Conservation (phyloP, 2,888 invertebrate species). For the Allolobophora icterica region DNA sequence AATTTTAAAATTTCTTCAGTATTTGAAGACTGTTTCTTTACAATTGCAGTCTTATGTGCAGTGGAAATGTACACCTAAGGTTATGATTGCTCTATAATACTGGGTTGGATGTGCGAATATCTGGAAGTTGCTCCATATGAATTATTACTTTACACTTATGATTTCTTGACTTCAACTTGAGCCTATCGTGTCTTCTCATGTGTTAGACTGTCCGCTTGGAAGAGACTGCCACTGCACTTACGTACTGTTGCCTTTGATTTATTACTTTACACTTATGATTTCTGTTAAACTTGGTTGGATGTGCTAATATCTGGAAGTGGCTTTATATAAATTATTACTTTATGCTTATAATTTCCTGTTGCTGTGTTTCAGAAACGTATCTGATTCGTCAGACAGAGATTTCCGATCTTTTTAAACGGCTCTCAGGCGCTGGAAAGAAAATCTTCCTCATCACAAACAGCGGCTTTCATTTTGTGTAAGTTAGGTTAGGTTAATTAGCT, state of each 20-base stretch:
- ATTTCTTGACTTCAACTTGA: too few species aligned
- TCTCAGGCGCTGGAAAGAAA: slow-evolving; percentile 80
- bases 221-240: too few species aligned
- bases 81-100: not conserved
- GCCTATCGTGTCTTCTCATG: too few species aligned
- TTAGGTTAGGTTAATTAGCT: slow-evolving; percentile 42
- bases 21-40: too few species aligned
- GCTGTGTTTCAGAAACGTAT: slow-evolving; percentile 52
- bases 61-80: too few species aligned
- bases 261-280: too few species aligned
- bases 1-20: too few species aligned
- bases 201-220: too few species aligned
- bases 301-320: not conserved
- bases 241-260: too few species aligned
- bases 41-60: too few species aligned
- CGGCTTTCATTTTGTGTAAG: slow-evolving; percentile 88
- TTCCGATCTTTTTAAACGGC: slow-evolving; percentile 77
- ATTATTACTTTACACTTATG: not conserved
- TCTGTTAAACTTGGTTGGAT: not conserved
- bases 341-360: not conserved
- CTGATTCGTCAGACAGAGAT: slow-evolving; percentile 62
- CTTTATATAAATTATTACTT: not conserved
- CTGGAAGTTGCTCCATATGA: not conserved
- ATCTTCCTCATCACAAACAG: slow-evolving; percentile 95
- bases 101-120: not conserved